Conservation (phyloP, 2,888 invertebrate genomes). For the Lochmaea capreae region DNA sequence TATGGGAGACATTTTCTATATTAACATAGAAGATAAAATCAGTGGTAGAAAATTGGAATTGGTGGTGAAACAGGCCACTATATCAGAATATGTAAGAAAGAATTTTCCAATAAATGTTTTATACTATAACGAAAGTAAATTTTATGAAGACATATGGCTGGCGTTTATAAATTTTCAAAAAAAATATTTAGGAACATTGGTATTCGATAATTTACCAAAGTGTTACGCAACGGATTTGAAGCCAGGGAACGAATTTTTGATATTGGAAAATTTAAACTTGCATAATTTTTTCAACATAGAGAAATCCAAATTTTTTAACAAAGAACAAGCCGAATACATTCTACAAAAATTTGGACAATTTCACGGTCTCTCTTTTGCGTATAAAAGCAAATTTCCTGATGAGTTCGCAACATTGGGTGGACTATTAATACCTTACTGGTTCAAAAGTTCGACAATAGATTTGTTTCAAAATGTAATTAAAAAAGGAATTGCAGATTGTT, state of each 20-base stretch:
- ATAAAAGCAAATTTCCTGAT: constrained; percentile 40
- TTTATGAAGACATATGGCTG: constrained; percentile 27
- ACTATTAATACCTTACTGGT: constrained; percentile 6
- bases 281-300: constrained; percentile 18
- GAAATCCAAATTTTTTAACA: constrained; percentile 37
- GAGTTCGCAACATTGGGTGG: constrained; percentile 31
- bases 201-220: constrained; percentile 24
- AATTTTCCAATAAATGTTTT: constrained; percentile 28
- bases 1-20: constrained; percentile 33
- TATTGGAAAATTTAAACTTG: constrained; percentile 39
- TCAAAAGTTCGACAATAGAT: neutral
- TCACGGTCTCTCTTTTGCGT: constrained; percentile 47
- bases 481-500: neutral
- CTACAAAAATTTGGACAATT: constrained; percentile 45
- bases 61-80: constrained; percentile 32
- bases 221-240: constrained; percentile 19
- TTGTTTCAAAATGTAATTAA: constrained; percentile 4
- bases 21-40: constrained; percentile 28
- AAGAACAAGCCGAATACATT: constrained; percentile 41
- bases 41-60: constrained; percentile 12
- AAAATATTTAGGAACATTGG: neutral
- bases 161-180: constrained; percentile 24
- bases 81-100: constrained; percentile 19
- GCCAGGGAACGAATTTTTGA: constrained; percentile 35
- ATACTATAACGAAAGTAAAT: constrained; percentile 34